These are phyloP conservation scores for Falcaria lacertinaria DNA, from an alignment of 2,888 invertebrate species.

Conservation along the genomic window DNA sequence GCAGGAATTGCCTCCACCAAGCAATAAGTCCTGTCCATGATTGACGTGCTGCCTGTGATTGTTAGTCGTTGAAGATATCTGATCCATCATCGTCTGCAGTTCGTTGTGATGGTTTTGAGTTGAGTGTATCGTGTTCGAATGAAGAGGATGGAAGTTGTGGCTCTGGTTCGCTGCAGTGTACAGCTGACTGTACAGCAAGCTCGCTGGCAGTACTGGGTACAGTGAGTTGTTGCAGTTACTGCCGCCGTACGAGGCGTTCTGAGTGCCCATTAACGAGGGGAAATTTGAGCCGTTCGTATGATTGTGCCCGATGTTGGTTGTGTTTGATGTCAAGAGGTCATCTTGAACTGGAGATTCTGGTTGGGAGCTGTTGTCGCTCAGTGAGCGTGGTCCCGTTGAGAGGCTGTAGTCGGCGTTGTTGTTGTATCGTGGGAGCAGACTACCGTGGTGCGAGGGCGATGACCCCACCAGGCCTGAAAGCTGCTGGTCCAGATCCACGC, in stretches of 20 bases:
- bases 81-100: constrained; percentile 87
- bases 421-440: constrained; percentile 84
- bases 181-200: constrained; percentile 89
- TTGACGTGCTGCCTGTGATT: constrained; percentile 71
- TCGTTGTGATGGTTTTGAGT: constrained; percentile 84
- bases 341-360: constrained; percentile 92
- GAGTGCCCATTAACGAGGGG: constrained; percentile 82
- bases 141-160: constrained; percentile 85
- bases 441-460: constrained; percentile 76
- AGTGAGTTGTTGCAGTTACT: constrained; percentile 85
- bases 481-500: constrained; percentile 86
- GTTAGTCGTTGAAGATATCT: constrained; percentile 83
- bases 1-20: constrained; percentile 79
- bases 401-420: constrained; percentile 84
- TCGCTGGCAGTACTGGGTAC: constrained; percentile 89
- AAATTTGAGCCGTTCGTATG: constrained; percentile 82
- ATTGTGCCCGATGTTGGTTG: constrained; percentile 81
- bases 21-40: constrained; percentile 69
- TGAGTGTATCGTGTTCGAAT: constrained; percentile 82
- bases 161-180: constrained; percentile 89
- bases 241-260: constrained; percentile 79
- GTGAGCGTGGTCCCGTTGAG: constrained; percentile 84
- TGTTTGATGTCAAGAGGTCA: constrained; percentile 83
- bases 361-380: constrained; percentile 90
- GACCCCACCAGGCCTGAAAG: constrained; percentile 82